phyloP scores from a whole-genome alignment of 2,797 vertebrate species.

The Pangasius sanitwongsei region DNA sequence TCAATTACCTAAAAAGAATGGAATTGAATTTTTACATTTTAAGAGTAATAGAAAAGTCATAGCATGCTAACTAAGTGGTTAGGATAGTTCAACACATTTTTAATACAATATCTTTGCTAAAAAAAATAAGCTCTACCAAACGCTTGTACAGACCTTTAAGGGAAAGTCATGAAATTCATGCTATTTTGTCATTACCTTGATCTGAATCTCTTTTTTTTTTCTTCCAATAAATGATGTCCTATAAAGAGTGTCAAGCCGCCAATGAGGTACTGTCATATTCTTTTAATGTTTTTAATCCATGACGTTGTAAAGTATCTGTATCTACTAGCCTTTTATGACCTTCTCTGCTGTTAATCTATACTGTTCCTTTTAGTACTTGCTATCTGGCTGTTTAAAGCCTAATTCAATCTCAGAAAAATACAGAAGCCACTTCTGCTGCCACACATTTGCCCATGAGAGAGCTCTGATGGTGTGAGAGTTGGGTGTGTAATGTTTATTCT shows the following conservation, averaged over 20 bases:
- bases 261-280: constrained; percentile 71
- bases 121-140: neutral
- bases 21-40: too few species aligned
- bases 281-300: neutral
- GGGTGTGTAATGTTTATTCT: neutral
- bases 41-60: neutral
- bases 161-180: neutral
- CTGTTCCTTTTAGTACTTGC: neutral
- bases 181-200: neutral
- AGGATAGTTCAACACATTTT: neutral
- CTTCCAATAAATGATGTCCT: constrained; percentile 33
- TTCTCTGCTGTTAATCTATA: neutral
- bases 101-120: neutral
- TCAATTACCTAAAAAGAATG: too few species aligned
- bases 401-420: neutral
- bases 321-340: neutral
- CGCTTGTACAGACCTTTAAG: neutral
- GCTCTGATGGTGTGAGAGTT: neutral
- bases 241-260: constrained; percentile 66
- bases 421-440: neutral
- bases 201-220: neutral
- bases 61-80: neutral
- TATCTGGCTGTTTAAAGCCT: neutral
- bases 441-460: neutral
- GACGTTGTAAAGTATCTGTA: neutral